Percentiles rank a stretch among this genome's conserved stretches.
These are phyloP conservation scores for Callocephalon fimbriatum DNA, from an alignment of 2,113 vertebrate species.

Conservation along the genomic window DNA sequence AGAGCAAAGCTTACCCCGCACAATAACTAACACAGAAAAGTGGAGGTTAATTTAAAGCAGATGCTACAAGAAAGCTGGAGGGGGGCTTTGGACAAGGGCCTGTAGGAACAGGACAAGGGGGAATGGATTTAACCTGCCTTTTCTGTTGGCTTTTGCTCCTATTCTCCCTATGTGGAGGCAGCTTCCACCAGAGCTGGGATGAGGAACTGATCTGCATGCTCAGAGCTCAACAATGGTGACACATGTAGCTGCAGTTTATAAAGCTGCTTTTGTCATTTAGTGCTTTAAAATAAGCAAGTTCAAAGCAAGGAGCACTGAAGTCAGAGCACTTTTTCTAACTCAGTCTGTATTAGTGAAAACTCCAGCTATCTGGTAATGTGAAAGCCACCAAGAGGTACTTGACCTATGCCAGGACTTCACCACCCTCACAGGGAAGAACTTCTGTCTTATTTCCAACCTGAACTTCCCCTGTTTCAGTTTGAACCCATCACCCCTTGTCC, in stretches of 20 bases:
- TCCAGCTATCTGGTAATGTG: not conserved
- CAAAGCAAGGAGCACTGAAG: not conserved
- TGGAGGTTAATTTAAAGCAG: not conserved
- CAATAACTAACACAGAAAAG: not conserved
- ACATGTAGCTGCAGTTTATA: not conserved
- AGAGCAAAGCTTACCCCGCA: not conserved
- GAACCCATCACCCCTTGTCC: not conserved
- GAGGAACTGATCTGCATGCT: accelerated
- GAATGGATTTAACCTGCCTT: not conserved
- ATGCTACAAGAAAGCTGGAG: not conserved
- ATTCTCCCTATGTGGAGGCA: accelerated
- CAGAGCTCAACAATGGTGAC: not conserved
- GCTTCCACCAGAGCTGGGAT: not conserved
- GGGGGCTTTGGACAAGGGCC: not conserved
- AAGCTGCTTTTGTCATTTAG: not conserved
- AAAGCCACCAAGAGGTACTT: not conserved
- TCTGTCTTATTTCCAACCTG: not conserved
- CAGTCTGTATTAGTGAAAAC: not conserved
- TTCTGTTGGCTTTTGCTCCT: not conserved
- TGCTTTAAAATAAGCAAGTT: not conserved
- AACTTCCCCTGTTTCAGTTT: not conserved
- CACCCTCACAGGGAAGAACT: not conserved
- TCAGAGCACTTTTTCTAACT: not conserved
- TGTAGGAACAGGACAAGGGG: not conserved
- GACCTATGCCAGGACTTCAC: not conserved